Evolutionary conservation across 1,140 invertebrate genomes (phyloP).

Genomic region (Psix sp.): DNA sequence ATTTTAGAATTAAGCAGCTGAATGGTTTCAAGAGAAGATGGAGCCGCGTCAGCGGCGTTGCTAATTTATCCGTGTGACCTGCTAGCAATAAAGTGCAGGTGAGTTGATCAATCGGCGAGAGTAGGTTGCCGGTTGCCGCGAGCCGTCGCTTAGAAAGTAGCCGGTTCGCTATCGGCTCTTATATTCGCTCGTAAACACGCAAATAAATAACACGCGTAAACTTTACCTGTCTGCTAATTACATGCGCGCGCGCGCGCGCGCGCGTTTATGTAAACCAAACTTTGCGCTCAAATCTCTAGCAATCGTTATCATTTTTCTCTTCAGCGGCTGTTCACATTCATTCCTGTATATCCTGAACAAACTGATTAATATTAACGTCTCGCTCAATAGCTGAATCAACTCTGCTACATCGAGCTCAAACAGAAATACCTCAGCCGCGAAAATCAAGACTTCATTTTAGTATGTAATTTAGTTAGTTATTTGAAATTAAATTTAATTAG

Average conservation of each 20-base stretch:
- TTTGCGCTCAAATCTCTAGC: conserved; percentile 5
- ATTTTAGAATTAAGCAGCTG: conserved; percentile 41
- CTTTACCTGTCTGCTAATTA: conserved; percentile 22
- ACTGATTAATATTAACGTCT: too few relatives aligned
- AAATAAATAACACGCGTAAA: conserved; percentile 38
- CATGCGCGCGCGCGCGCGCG: conserved; percentile 4
- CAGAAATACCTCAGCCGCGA: too few relatives aligned
- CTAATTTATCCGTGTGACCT: conserved; percentile 55
- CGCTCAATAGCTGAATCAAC: too few relatives aligned
- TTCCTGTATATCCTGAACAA: too few relatives aligned
- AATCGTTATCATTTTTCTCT: conserved; percentile 2
- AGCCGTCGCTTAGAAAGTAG: conserved; percentile 56
- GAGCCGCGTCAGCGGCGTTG: conserved; percentile 33
- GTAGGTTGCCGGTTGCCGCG: conserved; percentile 22
- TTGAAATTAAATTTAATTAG: too few relatives aligned
- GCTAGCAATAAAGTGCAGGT: conserved; percentile 49
- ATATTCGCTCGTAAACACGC: conserved; percentile 6
- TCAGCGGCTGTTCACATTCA: too few relatives aligned
- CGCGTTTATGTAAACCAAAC: conserved; percentile 42
- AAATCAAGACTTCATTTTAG: too few relatives aligned
- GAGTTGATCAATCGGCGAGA: conserved; percentile 33
- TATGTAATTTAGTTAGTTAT: too few relatives aligned
- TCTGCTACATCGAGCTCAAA: too few relatives aligned
- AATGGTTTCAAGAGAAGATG: conserved; percentile 15
- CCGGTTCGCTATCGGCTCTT: conserved; percentile 19